A percentile compares a stretch with the other conserved stretches of the same genome.
These are phyloP conservation scores for Moxostoma hubbsi DNA, from an alignment of 2,797 vertebrate genomes.

Conservation along the genomic window DNA sequence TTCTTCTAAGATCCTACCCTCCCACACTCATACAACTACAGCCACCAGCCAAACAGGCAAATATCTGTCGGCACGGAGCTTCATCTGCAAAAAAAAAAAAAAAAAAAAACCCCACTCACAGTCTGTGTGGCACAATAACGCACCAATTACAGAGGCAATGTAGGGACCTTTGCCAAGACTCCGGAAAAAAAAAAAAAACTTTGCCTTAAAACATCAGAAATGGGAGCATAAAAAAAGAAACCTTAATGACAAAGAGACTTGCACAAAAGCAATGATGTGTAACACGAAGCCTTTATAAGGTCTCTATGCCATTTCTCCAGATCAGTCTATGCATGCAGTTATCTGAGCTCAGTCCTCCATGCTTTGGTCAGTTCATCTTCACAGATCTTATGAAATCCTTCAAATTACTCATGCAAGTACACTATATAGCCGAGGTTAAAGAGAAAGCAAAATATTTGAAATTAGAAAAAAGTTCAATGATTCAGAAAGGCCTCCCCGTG, in stretches of 20 bases:
- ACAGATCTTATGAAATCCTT: constrained; percentile 13
- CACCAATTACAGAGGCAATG: constrained; percentile 25
- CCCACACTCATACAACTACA: constrained; percentile 58
- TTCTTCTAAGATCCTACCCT: constrained; percentile 51
- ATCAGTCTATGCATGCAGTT: constrained; percentile 10
- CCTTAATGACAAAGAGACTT: neutral
- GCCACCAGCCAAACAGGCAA: constrained; percentile 58
- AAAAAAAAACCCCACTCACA: constrained; percentile 56
- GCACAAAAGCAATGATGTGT: constrained; percentile 32
- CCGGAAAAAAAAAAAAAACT: constrained; percentile 2
- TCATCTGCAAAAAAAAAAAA: constrained; percentile 27
- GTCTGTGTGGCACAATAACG: constrained; percentile 52
- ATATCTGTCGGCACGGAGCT: constrained; percentile 53
- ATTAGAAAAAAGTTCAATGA: constrained; percentile 31
- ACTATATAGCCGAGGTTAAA: constrained; percentile 3
- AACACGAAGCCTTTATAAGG: constrained; percentile 30
- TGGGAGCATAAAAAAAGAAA: neutral
- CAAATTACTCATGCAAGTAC: neutral
- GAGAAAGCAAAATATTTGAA: constrained; percentile 19
- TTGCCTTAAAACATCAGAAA: constrained; percentile 19
- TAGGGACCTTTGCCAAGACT: constrained; percentile 37
- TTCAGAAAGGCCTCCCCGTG: constrained; percentile 11
- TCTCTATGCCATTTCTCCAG: constrained; percentile 36
- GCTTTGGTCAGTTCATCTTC: constrained; percentile 5
- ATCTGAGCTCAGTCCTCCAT: constrained; percentile 1